phyloP scores from a whole-genome alignment of 2,797 vertebrate genomes.

The Enteromius paludinosus region DNA sequence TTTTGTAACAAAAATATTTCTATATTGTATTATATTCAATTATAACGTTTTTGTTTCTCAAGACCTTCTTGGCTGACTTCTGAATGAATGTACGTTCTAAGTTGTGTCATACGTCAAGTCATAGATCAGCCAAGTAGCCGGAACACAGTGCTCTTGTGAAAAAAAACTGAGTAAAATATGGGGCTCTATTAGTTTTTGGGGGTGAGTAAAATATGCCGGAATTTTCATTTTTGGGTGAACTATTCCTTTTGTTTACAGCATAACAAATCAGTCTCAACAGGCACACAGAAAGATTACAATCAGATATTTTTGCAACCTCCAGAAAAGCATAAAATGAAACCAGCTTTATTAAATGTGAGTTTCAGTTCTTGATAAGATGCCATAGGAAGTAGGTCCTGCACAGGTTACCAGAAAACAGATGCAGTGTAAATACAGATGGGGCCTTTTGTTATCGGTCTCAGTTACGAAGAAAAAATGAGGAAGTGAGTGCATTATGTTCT shows the following conservation, averaged over 20 bases:
- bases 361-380: slow-evolving; percentile 39
- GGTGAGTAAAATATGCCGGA: no score
- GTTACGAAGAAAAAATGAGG: neutral
- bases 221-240: neutral
- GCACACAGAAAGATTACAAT: neutral
- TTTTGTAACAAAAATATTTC: no score
- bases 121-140: no score
- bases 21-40: no score
- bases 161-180: no score
- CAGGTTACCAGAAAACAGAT: slow-evolving; percentile 17
- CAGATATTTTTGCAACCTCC: neutral
- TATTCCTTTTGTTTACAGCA: neutral
- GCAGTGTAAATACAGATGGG: neutral
- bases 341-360: slow-evolving; percentile 4
- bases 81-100: no score
- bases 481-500: slow-evolving; percentile 31
- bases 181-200: no score
- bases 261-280: neutral
- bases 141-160: no score
- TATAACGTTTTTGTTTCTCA: no score
- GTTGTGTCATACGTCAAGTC: no score
- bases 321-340: slow-evolving; percentile 18
- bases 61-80: no score
- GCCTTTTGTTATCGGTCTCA: slow-evolving; percentile 15
- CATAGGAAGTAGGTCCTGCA: slow-evolving; percentile 11